These are phyloP conservation scores for Lagopus muta DNA, from an alignment of 2,113 vertebrate genomes.

Conservation along the genomic window DNA sequence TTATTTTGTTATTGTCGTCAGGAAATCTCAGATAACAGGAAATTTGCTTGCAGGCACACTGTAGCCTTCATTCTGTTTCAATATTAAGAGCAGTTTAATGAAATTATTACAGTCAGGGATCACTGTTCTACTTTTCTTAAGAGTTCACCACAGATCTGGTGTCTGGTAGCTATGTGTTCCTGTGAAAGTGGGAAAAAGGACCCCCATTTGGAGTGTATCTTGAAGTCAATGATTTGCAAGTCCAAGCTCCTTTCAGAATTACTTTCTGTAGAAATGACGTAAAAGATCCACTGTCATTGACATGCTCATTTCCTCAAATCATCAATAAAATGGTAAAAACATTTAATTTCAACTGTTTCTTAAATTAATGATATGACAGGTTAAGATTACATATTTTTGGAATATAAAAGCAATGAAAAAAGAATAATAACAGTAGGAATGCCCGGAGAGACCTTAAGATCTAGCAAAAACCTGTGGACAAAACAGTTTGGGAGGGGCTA, in stretches of 20 bases:
- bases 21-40: neutral
- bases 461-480: neutral
- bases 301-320: neutral
- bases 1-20: neutral
- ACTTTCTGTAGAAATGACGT: neutral
- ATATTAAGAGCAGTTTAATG: neutral
- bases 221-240: fast-evolving
- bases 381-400: neutral
- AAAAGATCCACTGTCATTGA: neutral
- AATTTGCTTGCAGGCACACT: neutral
- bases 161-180: neutral
- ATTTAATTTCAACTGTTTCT: neutral
- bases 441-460: neutral
- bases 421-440: neutral
- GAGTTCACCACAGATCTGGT: neutral
- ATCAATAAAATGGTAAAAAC: neutral
- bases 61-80: neutral
- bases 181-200: neutral
- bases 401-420: neutral
- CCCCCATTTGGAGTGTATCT: fast-evolving
- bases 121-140: neutral
- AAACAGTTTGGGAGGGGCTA: neutral
- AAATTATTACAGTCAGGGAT: neutral
- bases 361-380: neutral
- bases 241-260: neutral